These are phyloP conservation scores for Pionites leucogaster DNA, from an alignment of 2,113 vertebrate species.

Conservation along the genomic window DNA sequence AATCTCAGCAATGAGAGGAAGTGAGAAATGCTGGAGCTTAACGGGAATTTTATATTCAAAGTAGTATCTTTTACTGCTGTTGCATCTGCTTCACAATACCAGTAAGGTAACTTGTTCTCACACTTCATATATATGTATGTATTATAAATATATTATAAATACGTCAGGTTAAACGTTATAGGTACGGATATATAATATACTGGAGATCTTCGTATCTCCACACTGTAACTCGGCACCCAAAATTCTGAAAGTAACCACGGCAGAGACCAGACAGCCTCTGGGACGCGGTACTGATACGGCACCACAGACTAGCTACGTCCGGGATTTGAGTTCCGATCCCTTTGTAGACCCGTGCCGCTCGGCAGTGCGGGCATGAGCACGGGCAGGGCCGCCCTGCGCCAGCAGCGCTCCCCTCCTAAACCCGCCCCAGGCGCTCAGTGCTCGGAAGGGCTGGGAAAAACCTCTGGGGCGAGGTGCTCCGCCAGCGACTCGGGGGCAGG, in stretches of 20 bases:
- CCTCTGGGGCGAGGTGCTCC: not conserved
- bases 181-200: fast-evolving
- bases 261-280: not conserved
- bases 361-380: not conserved
- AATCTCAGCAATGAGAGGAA: not conserved
- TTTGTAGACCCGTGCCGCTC: not conserved
- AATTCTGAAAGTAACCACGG: fast-evolving
- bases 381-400: not conserved
- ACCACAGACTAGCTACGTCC: fast-evolving
- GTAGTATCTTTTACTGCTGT: not conserved
- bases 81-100: not conserved
- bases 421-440: not conserved
- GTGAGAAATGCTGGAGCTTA: not conserved
- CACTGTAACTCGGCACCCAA: not conserved
- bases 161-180: not conserved
- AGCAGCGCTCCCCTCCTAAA: not conserved
- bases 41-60: not conserved
- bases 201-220: not conserved
- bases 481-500: fast-evolving
- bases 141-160: not conserved
- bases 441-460: not conserved
- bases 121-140: not conserved
- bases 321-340: fast-evolving
- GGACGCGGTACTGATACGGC: not conserved
- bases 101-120: not conserved